Conservation (phyloP, 2,113 vertebrate genomes). For the Megaceryle maxima region DNA sequence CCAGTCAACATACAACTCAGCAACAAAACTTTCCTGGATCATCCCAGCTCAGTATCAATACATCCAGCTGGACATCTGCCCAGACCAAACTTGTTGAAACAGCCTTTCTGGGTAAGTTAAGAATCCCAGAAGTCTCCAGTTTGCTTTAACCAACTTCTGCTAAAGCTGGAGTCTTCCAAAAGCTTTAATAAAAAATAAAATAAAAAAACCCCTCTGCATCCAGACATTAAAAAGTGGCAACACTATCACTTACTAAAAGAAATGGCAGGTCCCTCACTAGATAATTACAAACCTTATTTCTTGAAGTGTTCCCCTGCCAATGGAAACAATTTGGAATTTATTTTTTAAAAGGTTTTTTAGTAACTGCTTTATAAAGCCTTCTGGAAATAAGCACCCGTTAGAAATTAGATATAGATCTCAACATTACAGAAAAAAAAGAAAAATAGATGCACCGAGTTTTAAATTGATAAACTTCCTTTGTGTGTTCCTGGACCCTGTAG, state of each 20-base stretch:
- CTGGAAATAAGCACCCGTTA: constrained; percentile 14
- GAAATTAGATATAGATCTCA: neutral
- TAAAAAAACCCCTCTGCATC: neutral
- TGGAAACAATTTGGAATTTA: constrained; percentile 2
- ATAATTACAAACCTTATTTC: neutral
- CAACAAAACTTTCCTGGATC: neutral
- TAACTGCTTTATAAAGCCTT: constrained; percentile 6
- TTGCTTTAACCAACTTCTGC: neutral
- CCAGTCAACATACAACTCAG: neutral
- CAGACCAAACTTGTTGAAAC: neutral
- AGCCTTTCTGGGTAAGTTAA: neutral
- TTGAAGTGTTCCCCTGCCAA: constrained; percentile 17
- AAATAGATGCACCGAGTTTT: neutral
- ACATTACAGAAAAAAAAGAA: neutral
- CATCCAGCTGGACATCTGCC: neutral
- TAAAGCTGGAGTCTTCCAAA: neutral
- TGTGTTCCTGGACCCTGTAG: neutral
- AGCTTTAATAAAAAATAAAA: neutral
- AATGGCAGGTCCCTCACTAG: neutral
- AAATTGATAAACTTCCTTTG: neutral
- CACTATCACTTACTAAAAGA: neutral
- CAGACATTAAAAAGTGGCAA: neutral
- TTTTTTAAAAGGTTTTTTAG: constrained; percentile 15
- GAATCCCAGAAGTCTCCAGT: neutral
- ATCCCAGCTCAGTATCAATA: neutral